Evolutionary conservation across 2,888 invertebrate genomes (phyloP).

Genomic region (Lycaena phlaeas): DNA sequence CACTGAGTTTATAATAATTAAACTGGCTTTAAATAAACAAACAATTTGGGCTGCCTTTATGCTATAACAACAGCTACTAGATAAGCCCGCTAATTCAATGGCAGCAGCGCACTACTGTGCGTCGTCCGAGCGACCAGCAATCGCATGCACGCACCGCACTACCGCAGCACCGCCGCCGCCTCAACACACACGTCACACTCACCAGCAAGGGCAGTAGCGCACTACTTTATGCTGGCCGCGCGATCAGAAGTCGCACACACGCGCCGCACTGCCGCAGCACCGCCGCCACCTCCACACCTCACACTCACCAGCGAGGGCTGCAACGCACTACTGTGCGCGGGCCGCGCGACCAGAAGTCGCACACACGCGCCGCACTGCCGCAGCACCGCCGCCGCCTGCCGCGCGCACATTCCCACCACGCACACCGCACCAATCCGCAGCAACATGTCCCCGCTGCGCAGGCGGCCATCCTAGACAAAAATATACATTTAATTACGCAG

Average conservation of each 20-base stretch:
- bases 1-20: no score
- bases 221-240: no score
- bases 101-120: no score
- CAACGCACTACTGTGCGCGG: slow-evolving; percentile 61
- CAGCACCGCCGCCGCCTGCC: slow-evolving; percentile 90
- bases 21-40: no score
- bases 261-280: slow-evolving; percentile 65
- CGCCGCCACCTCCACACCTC: not conserved
- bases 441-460: slow-evolving; percentile 95
- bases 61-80: no score
- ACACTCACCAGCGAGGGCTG: slow-evolving; percentile 14
- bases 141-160: no score
- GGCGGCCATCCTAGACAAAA: slow-evolving; percentile 82
- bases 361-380: slow-evolving; percentile 92
- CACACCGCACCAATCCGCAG: slow-evolving; percentile 92
- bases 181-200: not conserved
- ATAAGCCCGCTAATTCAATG: no score
- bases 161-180: no score
- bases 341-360: slow-evolving; percentile 88
- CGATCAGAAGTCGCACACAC: slow-evolving; percentile 87
- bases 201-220: not conserved
- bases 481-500: not conserved
- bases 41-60: no score
- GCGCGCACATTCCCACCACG: slow-evolving; percentile 92
- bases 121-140: no score